Conservation (phyloP, 2,113 vertebrate species). For the Thalassarche chlororhynchos region DNA sequence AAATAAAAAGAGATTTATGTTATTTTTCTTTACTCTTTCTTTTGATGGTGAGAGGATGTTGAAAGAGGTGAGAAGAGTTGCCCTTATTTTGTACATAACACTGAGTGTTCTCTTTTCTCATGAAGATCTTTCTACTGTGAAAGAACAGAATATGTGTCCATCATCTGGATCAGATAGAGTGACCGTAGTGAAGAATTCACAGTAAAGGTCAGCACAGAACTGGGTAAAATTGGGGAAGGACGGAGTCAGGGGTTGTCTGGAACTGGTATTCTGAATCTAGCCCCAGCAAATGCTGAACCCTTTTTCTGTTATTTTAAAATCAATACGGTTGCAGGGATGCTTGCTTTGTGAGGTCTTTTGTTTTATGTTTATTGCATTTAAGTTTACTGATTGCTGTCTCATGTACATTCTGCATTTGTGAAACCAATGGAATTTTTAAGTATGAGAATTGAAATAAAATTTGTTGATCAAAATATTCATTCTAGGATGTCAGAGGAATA, state of each 20-base stretch:
- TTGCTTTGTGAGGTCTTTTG: not conserved
- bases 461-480: conserved; percentile 37
- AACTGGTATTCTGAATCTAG: not conserved
- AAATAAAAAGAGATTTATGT: not conserved
- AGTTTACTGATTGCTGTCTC: conserved; percentile 16
- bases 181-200: not conserved
- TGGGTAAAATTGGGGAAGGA: not conserved
- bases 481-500: not conserved
- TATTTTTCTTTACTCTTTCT: not conserved
- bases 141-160: not conserved
- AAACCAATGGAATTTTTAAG: conserved; percentile 39
- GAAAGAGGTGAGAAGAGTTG: not conserved
- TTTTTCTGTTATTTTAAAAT: not conserved
- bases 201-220: not conserved
- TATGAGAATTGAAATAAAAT: conserved; percentile 31
- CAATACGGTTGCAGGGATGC: not conserved
- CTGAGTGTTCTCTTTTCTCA: not conserved
- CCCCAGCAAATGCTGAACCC: not conserved
- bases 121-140: not conserved
- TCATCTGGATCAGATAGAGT: not conserved
- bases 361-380: not conserved
- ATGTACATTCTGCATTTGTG: not conserved
- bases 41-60: not conserved
- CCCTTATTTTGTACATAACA: not conserved
- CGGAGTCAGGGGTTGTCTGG: rapidly evolving